Percentiles rank a stretch among this genome's conserved stretches.
Conservation (phyloP, 2,113 vertebrate genomes). For the Crotophaga sulcirostris region DNA sequence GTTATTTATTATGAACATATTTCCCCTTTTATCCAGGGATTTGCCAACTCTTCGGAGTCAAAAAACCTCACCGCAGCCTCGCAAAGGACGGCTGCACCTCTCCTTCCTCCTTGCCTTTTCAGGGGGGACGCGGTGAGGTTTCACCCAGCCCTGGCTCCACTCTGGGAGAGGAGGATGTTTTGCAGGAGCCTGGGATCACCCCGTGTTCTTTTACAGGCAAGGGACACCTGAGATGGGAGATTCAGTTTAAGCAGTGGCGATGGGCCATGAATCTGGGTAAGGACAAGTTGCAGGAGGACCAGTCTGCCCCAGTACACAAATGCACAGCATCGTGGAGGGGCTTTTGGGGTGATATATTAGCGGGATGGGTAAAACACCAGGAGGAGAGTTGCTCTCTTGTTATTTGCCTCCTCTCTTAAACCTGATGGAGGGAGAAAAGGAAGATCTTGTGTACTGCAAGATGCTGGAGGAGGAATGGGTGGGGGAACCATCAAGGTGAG, state of each 20-base stretch:
- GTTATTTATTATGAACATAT: conserved; percentile 31
- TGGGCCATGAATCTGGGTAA: neutral
- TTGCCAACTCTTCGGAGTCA: neutral
- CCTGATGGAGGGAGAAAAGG: neutral
- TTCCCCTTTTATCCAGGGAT: conserved; percentile 27
- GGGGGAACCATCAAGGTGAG: neutral
- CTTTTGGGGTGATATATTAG: accelerated
- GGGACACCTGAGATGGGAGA: neutral
- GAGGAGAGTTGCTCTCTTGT: neutral
- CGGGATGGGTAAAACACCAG: neutral
- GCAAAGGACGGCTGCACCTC: accelerated
- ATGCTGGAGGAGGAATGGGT: neutral
- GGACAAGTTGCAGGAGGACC: neutral
- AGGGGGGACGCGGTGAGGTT: accelerated
- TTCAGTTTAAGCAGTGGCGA: accelerated
- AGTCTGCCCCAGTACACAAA: accelerated
- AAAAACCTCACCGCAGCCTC: neutral
- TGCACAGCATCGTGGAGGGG: accelerated
- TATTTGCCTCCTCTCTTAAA: neutral
- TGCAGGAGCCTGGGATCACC: neutral
- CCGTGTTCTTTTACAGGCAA: neutral
- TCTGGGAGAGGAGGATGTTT: neutral
- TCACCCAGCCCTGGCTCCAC: neutral
- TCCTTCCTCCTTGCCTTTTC: neutral
- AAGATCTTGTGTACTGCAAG: neutral